phyloP scores from a whole-genome alignment of 2,113 vertebrate genomes.

The Podiceps cristatus region DNA sequence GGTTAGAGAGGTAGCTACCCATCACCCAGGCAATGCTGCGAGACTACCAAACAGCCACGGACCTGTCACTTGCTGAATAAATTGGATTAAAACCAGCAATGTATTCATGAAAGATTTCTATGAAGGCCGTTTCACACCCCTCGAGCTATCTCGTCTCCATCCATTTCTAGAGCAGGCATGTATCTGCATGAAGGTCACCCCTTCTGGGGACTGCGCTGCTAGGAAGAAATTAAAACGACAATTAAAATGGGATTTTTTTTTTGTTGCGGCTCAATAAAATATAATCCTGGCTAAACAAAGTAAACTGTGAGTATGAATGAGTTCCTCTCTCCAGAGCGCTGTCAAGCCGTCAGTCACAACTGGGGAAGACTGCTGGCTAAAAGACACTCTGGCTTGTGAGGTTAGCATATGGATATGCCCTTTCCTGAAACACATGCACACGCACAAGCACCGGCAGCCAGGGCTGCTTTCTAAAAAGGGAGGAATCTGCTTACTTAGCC shows the following conservation, averaged over 20 bases:
- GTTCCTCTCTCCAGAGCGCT: not conserved
- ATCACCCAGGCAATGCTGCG: not conserved
- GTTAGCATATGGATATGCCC: slow-evolving; percentile 39
- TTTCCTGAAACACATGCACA: not conserved
- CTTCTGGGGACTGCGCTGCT: not conserved
- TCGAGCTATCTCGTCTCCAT: not conserved
- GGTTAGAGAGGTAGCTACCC: not conserved
- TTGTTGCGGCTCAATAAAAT: not conserved
- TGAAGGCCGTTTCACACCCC: slow-evolving; percentile 14
- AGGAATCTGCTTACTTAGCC: slow-evolving; percentile 37
- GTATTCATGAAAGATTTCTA: not conserved
- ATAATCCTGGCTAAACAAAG: slow-evolving; percentile 25
- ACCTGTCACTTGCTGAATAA: not conserved
- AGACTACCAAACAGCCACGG: not conserved
- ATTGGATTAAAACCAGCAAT: slow-evolving; percentile 4
- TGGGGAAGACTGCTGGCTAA: slow-evolving; percentile 37
- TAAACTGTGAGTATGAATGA: slow-evolving; percentile 2
- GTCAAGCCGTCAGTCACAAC: slow-evolving; percentile 31
- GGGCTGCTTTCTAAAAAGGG: not conserved
- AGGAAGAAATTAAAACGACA: slow-evolving; percentile 30
- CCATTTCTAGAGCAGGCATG: not conserved
- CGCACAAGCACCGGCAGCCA: not conserved
- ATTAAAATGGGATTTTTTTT: slow-evolving; percentile 8
- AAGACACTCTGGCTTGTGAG: not conserved
- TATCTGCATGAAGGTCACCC: slow-evolving; percentile 12